A percentile compares a stretch with the other conserved stretches of the same genome.
Evolutionary conservation across 2,888 invertebrate species (phyloP).

Genomic region (Zootermopsis nevadensis): DNA sequence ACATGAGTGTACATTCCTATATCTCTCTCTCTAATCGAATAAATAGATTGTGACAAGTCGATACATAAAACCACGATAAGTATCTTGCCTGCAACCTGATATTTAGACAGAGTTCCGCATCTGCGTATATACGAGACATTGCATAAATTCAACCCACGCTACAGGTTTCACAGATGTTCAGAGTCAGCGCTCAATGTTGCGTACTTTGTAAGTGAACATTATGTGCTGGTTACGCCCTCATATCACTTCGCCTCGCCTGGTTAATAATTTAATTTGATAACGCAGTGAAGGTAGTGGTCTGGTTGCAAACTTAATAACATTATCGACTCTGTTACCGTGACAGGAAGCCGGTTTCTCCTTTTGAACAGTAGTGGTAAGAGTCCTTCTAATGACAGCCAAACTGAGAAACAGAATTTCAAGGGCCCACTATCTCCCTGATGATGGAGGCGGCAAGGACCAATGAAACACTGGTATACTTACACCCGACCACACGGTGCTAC

Average conservation of each 20-base stretch:
- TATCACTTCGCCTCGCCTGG: neutral
- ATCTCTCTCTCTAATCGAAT: neutral
- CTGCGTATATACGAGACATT: neutral
- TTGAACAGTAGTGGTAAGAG: too few species aligned
- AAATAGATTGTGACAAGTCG: neutral
- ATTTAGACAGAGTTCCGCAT: neutral
- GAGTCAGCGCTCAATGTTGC: neutral
- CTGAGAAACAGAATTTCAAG: too few species aligned
- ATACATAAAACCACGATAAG: neutral
- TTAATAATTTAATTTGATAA: neutral
- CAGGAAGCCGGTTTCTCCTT: too few species aligned
- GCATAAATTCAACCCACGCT: neutral
- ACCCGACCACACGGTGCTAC: too few species aligned
- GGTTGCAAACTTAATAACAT: neutral
- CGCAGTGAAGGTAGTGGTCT: neutral
- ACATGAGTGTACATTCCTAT: neutral
- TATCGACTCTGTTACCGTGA: neutral
- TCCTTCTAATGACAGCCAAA: too few species aligned
- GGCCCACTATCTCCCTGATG: too few species aligned
- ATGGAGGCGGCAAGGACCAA: too few species aligned
- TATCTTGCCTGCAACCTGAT: neutral
- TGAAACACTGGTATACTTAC: too few species aligned
- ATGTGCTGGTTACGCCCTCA: neutral
- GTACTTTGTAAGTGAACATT: neutral
- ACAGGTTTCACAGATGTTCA: neutral